Evolutionary conservation across 2,113 vertebrate genomes (phyloP), one percentile per base, ranked within the genome.

Genomic region (Platycercus adscitus): DNA sequence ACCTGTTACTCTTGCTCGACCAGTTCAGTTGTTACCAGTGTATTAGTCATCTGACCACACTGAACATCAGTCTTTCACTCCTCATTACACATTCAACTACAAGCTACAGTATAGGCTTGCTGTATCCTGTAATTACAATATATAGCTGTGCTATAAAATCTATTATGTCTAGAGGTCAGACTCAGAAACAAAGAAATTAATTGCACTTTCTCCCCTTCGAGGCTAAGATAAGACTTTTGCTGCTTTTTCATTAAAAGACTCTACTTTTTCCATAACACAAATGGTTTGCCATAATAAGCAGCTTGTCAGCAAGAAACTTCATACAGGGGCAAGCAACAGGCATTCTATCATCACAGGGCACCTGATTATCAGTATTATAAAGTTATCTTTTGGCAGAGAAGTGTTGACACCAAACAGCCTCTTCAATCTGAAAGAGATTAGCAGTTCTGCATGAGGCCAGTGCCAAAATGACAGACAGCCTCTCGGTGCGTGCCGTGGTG

Each of bases 301-400:
- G 58, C 68, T 73, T 92, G 80, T 95, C 95, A 94, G 92, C 93
- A 93, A 81, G 77, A 91, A 89, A 86, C 60, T 50, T 96, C 64
- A 46, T 49, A 65, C 47, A 50, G 43, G 61, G 91, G 55, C 81
- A 95, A 88, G 68, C 56, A 95, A 81, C 89, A 96, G 83, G 73
- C 95, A 63, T 83, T 93, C 94, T 86, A 84, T 94, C 80, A 93
- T 97, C 63, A 35, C 83, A 66, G 78, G 80, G 71, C 35, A 69
- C 95, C 92, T 96, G 95, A 96, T 96, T 95, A 96, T 97, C 94
- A 77, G 81, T 61, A 95, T 92, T 92, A 91, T 68, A 88, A 93
- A 86, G 69, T 79, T 96, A 95, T 97, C 94, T 97, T 95, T 95
- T 95, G 96, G 94, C 93, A 96, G 75, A 89, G 86, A 88, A 94